These are phyloP conservation scores for Tapera naevia DNA, from an alignment of 2,797 vertebrate genomes.

Conservation along the genomic window DNA sequence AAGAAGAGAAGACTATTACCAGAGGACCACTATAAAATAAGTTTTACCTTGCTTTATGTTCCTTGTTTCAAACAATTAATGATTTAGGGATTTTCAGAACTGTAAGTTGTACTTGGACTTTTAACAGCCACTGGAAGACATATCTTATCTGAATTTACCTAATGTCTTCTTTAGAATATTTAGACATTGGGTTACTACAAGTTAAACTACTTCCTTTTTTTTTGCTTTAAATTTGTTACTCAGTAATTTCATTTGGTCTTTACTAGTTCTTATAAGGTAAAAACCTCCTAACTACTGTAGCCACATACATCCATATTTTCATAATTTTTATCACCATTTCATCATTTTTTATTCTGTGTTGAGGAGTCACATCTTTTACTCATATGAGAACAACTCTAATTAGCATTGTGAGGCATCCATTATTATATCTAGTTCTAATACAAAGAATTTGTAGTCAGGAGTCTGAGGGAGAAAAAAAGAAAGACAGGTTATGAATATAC, in stretches of 20 bases:
- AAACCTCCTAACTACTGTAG: background rate
- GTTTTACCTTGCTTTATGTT: background rate
- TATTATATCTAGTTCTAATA: background rate
- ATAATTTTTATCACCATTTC: background rate
- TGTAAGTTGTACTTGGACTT: background rate
- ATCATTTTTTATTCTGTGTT: background rate
- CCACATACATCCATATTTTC: background rate
- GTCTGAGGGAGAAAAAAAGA: background rate
- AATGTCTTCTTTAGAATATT: background rate
- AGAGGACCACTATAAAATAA: background rate
- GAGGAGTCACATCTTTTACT: background rate
- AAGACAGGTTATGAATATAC: background rate
- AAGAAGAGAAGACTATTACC: background rate
- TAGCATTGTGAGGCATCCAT: background rate
- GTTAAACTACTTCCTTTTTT: background rate
- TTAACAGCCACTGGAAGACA: background rate
- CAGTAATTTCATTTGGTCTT: background rate
- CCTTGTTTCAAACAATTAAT: background rate
- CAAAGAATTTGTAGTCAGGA: background rate
- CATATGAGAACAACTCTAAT: background rate
- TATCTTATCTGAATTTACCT: background rate
- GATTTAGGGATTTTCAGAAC: background rate
- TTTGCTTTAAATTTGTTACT: background rate
- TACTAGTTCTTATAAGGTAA: background rate
- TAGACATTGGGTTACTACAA: background rate